Evolutionary conservation across 1,140 invertebrate genomes (phyloP).

Genomic region (Steinernema khuongi): DNA sequence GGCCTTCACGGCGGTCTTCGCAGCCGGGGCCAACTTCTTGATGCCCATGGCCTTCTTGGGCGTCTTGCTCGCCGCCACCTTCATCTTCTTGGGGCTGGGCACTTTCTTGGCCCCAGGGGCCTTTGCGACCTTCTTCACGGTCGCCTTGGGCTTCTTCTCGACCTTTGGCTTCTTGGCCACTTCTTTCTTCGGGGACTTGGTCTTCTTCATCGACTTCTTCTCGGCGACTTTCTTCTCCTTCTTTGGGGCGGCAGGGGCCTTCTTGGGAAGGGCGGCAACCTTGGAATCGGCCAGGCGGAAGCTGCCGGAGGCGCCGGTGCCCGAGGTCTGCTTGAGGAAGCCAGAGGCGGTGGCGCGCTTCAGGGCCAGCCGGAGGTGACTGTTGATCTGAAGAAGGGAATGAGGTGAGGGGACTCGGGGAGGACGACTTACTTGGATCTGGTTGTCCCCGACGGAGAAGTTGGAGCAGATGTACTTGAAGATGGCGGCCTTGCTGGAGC

Average conservation of each 20-base stretch:
- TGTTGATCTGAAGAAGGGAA: slow-evolving; percentile 46
- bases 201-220: background rate
- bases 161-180: background rate
- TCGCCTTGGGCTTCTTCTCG: slow-evolving; percentile 21
- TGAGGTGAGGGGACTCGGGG: background rate
- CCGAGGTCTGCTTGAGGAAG: slow-evolving; percentile 57
- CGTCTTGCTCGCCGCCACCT: slow-evolving; percentile 27
- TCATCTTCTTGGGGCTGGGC: slow-evolving; percentile 29
- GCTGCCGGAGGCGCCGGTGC: slow-evolving; percentile 59
- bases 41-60: slow-evolving; percentile 29
- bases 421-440: slow-evolving; percentile 19
- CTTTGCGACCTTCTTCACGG: background rate
- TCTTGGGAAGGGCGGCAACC: slow-evolving; percentile 34
- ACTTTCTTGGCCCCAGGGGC: slow-evolving; percentile 28
- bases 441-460: slow-evolving; percentile 37
- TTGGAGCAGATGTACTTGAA: slow-evolving; percentile 36
- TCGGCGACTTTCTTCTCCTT: slow-evolving; percentile 30
- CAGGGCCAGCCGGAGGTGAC: slow-evolving; percentile 55
- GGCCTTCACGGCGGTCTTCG: slow-evolving; percentile 28
- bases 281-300: slow-evolving; percentile 55
- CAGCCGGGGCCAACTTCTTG: too few species aligned
- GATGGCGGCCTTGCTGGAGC: slow-evolving; percentile 27
- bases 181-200: slow-evolving; percentile 28
- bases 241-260: slow-evolving; percentile 31
- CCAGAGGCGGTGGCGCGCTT: slow-evolving; percentile 50